Evolutionary conservation across 2,888 invertebrate genomes (phyloP), one percentile per base, ranked within the genome.

Genomic region (Scaptomyza parva): DNA sequence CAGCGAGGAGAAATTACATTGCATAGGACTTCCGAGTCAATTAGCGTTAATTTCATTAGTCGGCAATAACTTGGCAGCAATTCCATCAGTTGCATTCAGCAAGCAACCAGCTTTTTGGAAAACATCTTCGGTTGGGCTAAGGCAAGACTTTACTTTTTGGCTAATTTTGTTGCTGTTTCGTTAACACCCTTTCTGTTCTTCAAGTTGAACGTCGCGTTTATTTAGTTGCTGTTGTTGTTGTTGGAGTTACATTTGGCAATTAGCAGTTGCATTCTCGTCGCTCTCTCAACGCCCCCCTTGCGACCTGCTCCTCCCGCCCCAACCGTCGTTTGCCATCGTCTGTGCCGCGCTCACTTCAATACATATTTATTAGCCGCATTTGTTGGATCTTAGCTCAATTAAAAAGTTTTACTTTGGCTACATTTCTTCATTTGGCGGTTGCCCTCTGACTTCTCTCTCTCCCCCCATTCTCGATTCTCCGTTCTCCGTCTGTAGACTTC

Each of bases 291-390:
- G 8, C 5, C 28, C 28, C 9, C 28, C 28, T 9, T 28, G 8
- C 28, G 28, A 5, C 22, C 28, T n/a, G n/a, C n/a, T n/a, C n/a
- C n/a, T n/a, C n/a, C n/a, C n/a, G n/a, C n/a, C n/a, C n/a, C n/a
- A n/a, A 9, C 33, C 33, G 39, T 43, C 57, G 45, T 59, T 55
- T 30, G 9, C 28, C 41, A 8, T 2, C 12, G 12, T 20, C 17
- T n/a, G 26, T 33, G 44, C 59, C 43, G 67, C 76, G 70, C 75
- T 78, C 76, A 72, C 75, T 78, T 77, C 80, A 84, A 88, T 85
- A 88, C 88, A 85, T 85, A 85, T 85, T 85, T 85, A 85, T 85
- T 86, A 85, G 85, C 88, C 86, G 84, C 85, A 88, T 85, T 85
- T 83, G 85, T 88, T 85, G 85, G 86, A 86, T 83, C 84, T 88